phyloP scores from a whole-genome alignment of 2,113 vertebrate species.

The Recurvirostra avosetta region DNA sequence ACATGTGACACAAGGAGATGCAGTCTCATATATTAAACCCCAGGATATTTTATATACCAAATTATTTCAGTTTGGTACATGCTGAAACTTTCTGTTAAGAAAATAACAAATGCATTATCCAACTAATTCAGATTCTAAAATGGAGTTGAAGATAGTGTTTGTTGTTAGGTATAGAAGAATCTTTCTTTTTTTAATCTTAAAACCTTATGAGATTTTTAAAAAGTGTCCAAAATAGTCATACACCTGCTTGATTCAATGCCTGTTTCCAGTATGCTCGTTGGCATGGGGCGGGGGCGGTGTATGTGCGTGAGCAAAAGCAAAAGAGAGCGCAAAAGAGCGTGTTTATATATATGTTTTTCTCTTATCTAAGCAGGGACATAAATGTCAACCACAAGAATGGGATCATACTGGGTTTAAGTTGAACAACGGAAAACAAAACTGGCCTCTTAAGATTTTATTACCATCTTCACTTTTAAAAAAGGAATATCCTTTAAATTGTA shows the following conservation, averaged over 20 bases:
- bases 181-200: neutral
- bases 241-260: conserved; percentile 15
- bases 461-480: conserved; percentile 55
- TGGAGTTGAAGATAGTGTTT: neutral
- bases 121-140: neutral
- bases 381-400: conserved; percentile 26
- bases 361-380: conserved; percentile 44
- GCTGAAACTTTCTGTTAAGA: neutral
- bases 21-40: neutral
- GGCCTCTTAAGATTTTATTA: conserved; percentile 63
- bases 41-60: neutral
- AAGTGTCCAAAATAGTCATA: neutral
- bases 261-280: neutral
- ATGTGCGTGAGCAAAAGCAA: neutral
- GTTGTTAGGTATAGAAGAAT: neutral
- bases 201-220: neutral
- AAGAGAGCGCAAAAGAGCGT: rapidly evolving
- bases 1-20: neutral
- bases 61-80: neutral
- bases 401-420: conserved; percentile 17
- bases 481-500: conserved; percentile 54
- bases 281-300: neutral
- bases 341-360: neutral
- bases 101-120: neutral
- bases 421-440: conserved; percentile 46